A percentile compares a stretch with the other conserved stretches of the same genome.
These are phyloP conservation scores for Oreortyx pictus DNA, from an alignment of 2,797 vertebrate genomes.

Conservation along the genomic window DNA sequence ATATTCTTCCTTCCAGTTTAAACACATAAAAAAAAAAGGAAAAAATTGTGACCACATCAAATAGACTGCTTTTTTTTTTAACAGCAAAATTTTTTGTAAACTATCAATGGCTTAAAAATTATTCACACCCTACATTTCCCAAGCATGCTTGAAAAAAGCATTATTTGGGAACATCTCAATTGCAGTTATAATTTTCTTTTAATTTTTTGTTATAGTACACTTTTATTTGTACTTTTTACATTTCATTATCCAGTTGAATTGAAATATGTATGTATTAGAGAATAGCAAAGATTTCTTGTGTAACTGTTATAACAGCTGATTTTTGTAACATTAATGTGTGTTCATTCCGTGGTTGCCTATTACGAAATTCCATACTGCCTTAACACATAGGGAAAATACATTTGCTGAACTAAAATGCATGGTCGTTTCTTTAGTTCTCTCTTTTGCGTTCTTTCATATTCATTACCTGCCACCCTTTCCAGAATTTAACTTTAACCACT, in stretches of 20 bases:
- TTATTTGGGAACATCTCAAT: neutral
- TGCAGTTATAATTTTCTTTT: neutral
- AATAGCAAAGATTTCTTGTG: neutral
- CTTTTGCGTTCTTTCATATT: neutral
- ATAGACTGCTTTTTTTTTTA: too few relatives aligned
- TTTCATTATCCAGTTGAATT: neutral
- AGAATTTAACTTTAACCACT: neutral
- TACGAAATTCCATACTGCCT: neutral
- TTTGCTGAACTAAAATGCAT: neutral
- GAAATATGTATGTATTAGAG: neutral
- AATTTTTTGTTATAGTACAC: neutral
- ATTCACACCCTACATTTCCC: neutral
- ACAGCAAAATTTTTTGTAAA: too few relatives aligned
- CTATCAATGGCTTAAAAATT: neutral
- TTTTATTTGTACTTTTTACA: neutral
- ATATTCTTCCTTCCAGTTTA: neutral
- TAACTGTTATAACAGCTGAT: neutral
- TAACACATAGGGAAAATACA: neutral
- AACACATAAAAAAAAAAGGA: neutral
- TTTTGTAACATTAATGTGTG: neutral
- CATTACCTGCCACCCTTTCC: neutral
- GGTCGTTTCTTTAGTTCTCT: neutral
- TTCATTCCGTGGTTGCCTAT: neutral
- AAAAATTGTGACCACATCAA: too few relatives aligned
- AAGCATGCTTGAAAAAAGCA: neutral